Conservation (phyloP, 1,140 invertebrate genomes). For the Anadara kagoshimensis region DNA sequence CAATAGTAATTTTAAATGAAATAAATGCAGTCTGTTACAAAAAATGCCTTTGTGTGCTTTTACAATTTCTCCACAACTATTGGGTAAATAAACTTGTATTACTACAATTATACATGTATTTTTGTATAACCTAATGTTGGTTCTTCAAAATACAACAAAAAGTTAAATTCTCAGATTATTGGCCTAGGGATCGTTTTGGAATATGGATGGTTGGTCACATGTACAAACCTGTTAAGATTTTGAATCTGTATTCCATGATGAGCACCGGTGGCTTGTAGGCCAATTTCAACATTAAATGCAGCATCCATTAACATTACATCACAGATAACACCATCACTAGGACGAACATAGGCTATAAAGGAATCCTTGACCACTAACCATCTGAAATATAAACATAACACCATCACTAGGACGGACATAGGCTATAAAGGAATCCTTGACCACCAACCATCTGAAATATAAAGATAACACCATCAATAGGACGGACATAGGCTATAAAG, state of each 20-base stretch:
- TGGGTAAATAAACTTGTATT: too few relatives aligned
- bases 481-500: slow-evolving; percentile 90
- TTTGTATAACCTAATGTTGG: too few relatives aligned
- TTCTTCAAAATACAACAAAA: too few relatives aligned
- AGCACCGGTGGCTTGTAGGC: slow-evolving; percentile 87
- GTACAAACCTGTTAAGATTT: slow-evolving; percentile 81
- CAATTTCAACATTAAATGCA: slow-evolving; percentile 89
- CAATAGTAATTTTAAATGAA: too few relatives aligned
- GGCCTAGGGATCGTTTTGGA: too few relatives aligned
- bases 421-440: slow-evolving; percentile 93
- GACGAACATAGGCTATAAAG: slow-evolving; percentile 90
- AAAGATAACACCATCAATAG: slow-evolving; percentile 84
- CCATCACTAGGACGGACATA: slow-evolving; percentile 89
- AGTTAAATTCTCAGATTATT: too few relatives aligned
- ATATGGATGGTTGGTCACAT: too few relatives aligned
- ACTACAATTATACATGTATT: too few relatives aligned
- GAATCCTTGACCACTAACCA: slow-evolving; percentile 96
- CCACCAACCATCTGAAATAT: slow-evolving; percentile 84
- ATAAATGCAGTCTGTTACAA: too few relatives aligned
- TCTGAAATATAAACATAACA: slow-evolving; percentile 75
- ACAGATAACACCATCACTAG: slow-evolving; percentile 84
- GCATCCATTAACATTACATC: slow-evolving; percentile 92
- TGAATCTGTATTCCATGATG: slow-evolving; percentile 88
- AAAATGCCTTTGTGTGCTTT: too few relatives aligned
- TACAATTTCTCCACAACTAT: too few relatives aligned